Conservation (phyloP, 2,113 vertebrate species). For the Vombatus ursinus region DNA sequence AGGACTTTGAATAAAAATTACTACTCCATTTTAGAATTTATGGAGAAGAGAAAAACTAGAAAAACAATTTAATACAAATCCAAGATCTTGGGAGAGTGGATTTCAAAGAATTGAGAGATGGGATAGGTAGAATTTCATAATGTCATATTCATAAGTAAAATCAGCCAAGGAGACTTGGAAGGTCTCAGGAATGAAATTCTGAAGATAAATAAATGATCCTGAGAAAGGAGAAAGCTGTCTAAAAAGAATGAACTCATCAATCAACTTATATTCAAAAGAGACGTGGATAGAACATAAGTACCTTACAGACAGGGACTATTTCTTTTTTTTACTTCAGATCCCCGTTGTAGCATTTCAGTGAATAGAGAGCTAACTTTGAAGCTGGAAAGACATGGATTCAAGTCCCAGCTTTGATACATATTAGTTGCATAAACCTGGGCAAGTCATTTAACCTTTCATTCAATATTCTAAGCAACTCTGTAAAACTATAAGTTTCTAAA, state of each 20-base stretch:
- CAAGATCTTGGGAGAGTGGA: not conserved
- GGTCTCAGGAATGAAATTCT: not conserved
- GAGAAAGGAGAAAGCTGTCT: not conserved
- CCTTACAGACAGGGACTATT: not conserved
- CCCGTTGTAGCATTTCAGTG: not conserved
- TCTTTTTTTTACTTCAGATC: not conserved
- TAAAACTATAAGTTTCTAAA: not conserved
- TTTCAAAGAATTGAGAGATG: not conserved
- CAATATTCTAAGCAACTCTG: not conserved
- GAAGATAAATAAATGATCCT: not conserved
- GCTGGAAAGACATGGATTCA: not conserved
- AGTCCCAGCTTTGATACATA: not conserved
- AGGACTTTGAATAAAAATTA: not conserved
- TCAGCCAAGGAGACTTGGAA: not conserved
- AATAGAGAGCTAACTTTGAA: not conserved
- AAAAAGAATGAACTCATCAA: not conserved
- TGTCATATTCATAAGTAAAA: not conserved
- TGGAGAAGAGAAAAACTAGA: not conserved
- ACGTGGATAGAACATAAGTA: not conserved
- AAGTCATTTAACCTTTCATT: not conserved
- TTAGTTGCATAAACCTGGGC: not conserved
- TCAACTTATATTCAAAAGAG: not conserved
- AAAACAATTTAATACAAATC: not conserved
- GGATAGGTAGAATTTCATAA: not conserved
- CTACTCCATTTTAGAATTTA: not conserved